phyloP scores from a whole-genome alignment of 2,797 vertebrate genomes.

The Novumbra hubbsi region DNA sequence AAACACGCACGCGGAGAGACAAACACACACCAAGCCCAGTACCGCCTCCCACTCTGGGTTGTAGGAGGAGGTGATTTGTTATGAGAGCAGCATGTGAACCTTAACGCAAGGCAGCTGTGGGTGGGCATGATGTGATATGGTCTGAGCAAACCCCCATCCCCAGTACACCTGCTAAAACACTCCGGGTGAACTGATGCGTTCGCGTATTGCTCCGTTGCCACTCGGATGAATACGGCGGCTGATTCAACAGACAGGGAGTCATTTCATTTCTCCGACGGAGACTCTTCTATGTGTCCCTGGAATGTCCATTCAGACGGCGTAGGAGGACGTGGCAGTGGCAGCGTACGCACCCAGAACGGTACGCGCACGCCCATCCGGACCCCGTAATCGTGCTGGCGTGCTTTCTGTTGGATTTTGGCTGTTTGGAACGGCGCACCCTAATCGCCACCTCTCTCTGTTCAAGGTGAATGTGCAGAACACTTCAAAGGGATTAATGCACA shows the following conservation, averaged over 20 bases:
- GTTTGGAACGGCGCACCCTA: not conserved
- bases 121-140: not conserved
- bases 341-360: no score
- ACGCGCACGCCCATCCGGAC: not conserved
- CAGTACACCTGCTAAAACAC: not conserved
- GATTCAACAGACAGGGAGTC: not conserved
- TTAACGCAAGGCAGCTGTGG: conserved; percentile 11
- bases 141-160: not conserved
- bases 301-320: not conserved
- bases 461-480: conserved; percentile 23
- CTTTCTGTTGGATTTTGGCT: not conserved
- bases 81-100: conserved; percentile 8
- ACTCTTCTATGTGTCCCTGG: not conserved
- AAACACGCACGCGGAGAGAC: not conserved
- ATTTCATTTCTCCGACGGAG: no score
- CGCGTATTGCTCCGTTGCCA: not conserved
- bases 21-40: not conserved
- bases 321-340: no score
- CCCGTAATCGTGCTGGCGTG: not conserved
- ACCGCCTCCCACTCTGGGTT: not conserved
- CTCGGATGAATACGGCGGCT: not conserved
- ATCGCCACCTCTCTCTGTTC: conserved; percentile 29
- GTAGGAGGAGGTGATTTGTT: conserved; percentile 2
- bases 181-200: not conserved
- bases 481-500: conserved; percentile 39